Percentiles rank a stretch among this genome's conserved stretches.
phyloP scores from a whole-genome alignment of 37 sponge, comb jelly and placozoan genomes.

The Ianthella basta region DNA sequence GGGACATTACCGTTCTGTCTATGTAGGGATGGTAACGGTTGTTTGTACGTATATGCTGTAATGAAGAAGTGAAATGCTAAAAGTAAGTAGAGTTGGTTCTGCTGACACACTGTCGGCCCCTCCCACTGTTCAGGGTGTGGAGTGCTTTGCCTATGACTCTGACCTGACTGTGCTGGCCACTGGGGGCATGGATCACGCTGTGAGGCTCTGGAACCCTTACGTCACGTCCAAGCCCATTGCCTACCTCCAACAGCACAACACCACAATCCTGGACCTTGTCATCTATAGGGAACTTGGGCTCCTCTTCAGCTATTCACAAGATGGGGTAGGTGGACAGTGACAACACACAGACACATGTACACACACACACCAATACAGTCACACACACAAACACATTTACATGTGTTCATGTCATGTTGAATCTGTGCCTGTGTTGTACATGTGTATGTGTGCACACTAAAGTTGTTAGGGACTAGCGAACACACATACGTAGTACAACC shows the following conservation, averaged over 20 bases:
- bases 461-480: not conserved
- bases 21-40: too few species aligned
- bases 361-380: too few species aligned
- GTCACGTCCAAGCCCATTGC: slow-evolving; percentile 86
- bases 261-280: slow-evolving; percentile 77
- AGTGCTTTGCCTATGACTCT: slow-evolving; percentile 87
- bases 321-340: slow-evolving; percentile 56
- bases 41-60: slow-evolving; percentile 67
- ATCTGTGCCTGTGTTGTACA: too few species aligned
- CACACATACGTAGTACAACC: too few species aligned
- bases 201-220: slow-evolving; percentile 95
- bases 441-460: not conserved
- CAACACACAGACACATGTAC: not conserved
- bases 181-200: slow-evolving; percentile 89
- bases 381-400: too few species aligned
- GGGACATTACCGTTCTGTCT: not conserved
- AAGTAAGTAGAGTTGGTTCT: slow-evolving; percentile 60
- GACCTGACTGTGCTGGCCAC: slow-evolving; percentile 84
- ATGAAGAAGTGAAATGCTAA: slow-evolving; percentile 51
- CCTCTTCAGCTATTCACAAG: slow-evolving; percentile 83
- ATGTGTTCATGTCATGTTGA: too few species aligned
- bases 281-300: slow-evolving; percentile 52
- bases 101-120: slow-evolving; percentile 20
- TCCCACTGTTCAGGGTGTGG: slow-evolving; percentile 72
- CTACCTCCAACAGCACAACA: slow-evolving; percentile 65